Evolutionary conservation across 2,888 invertebrate species (phyloP).

Genomic region (Furcula furcula): DNA sequence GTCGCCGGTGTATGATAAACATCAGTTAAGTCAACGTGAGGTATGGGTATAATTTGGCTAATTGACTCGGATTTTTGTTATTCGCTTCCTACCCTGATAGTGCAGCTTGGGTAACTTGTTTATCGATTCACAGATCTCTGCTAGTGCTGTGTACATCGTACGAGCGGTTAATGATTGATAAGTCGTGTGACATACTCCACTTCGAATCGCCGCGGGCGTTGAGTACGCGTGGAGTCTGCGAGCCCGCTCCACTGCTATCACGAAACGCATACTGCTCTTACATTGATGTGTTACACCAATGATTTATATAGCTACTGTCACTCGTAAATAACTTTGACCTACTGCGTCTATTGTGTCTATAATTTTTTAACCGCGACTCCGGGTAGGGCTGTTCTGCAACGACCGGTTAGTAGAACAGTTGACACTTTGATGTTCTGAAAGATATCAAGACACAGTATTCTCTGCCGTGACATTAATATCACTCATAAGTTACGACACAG

Average conservation of each 20-base stretch:
- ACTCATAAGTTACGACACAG: conserved; percentile 41
- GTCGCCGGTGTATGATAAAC: conserved; percentile 56
- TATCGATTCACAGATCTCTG: conserved; percentile 4
- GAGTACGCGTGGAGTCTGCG: conserved; percentile 22
- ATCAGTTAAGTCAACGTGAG: conserved; percentile 49
- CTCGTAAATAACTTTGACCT: conserved; percentile 54
- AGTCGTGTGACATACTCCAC: conserved; percentile 68
- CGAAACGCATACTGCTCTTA: conserved; percentile 52
- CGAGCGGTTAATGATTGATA: conserved; percentile 56
- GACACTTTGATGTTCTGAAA: conserved; percentile 37
- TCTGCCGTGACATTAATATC: conserved; percentile 33
- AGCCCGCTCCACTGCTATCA: conserved; percentile 44
- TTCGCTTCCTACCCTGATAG: conserved; percentile 27
- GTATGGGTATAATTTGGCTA: conserved; percentile 37
- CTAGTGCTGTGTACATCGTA: conserved; percentile 32
- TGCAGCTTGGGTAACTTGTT: conserved; percentile 5
- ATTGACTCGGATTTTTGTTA: conserved; percentile 29
- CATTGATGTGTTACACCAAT: conserved; percentile 62
- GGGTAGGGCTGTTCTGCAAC: conserved; percentile 39
- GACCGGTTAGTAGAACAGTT: conserved; percentile 42
- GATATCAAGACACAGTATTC: conserved; percentile 40
- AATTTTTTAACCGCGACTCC: conserved; percentile 30
- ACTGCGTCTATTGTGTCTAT: conserved; percentile 45
- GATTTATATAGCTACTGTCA: conserved; percentile 65
- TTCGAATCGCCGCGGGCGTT: conserved; percentile 41